Evolutionary conservation across 2,888 invertebrate species (phyloP).

Genomic region (Taenaris catops): DNA sequence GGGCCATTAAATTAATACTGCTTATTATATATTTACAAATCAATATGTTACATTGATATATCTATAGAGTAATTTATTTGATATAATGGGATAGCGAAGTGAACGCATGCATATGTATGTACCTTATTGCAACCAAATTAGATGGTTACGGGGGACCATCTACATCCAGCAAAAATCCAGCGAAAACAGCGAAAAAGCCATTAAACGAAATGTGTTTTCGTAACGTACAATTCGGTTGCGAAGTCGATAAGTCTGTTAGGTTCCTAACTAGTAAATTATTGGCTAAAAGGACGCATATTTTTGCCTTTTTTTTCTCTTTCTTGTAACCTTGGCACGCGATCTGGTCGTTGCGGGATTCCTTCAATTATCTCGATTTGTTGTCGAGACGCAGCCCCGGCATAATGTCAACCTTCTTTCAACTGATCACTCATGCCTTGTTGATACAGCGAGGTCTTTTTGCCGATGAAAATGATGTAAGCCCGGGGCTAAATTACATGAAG

Average conservation of each 20-base stretch:
- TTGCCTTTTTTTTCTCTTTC: constrained; percentile 33
- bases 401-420: constrained; percentile 23
- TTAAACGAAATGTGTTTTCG: too few species aligned
- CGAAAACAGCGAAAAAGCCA: too few species aligned
- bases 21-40: too few species aligned
- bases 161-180: too few species aligned
- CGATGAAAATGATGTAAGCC: constrained; percentile 14
- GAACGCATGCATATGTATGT: too few species aligned
- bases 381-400: constrained; percentile 13
- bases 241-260: constrained; percentile 16
- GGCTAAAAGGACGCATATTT: constrained; percentile 36
- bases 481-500: constrained; percentile 19
- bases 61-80: too few species aligned
- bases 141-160: too few species aligned
- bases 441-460: constrained; percentile 6
- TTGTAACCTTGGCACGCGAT: constrained; percentile 54
- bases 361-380: constrained; percentile 33
- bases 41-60: too few species aligned
- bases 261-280: constrained; percentile 39
- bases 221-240: too few species aligned
- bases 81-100: too few species aligned
- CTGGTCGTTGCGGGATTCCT: constrained; percentile 34
- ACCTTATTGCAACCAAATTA: too few species aligned
- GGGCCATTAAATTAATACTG: too few species aligned
- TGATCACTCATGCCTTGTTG: constrained; percentile 15